Evolutionary conservation across 2,113 vertebrate genomes (phyloP).

Genomic region (Psilopogon haemacephalus): DNA sequence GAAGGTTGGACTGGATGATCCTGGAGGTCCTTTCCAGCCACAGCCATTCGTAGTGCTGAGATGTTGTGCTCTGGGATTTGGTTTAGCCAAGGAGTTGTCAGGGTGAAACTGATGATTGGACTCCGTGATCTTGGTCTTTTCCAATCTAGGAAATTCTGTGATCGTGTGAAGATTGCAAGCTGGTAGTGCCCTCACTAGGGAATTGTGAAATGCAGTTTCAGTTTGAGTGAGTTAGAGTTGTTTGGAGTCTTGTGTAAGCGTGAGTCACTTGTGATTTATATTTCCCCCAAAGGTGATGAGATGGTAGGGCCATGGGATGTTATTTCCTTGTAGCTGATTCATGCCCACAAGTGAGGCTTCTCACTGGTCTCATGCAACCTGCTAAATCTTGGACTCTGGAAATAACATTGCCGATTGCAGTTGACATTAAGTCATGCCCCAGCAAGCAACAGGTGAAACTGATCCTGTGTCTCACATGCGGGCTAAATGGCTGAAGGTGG

Average conservation of each 20-base stretch:
- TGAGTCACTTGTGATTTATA: conserved; percentile 43
- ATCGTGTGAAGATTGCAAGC: not conserved
- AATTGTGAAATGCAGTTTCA: not conserved
- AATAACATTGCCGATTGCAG: not conserved
- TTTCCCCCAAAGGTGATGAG: not conserved
- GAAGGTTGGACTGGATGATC: too few species aligned
- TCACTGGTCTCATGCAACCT: not conserved
- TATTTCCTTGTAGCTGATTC: not conserved
- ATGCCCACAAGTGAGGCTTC: not conserved
- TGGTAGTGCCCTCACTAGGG: not conserved
- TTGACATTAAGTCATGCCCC: not conserved
- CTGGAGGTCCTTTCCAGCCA: too few species aligned
- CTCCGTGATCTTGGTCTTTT: too few species aligned
- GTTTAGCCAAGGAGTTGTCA: too few species aligned
- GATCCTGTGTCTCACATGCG: not conserved
- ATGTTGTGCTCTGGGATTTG: too few species aligned
- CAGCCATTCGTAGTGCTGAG: too few species aligned
- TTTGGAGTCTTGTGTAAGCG: conserved; percentile 19
- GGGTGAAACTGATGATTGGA: too few species aligned
- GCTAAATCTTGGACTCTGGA: not conserved
- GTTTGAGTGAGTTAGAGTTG: not conserved
- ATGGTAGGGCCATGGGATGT: not conserved
- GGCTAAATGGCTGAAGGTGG: not conserved
- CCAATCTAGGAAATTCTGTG: too few species aligned
- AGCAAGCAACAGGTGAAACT: not conserved